phyloP scores from a whole-genome alignment of 2,113 vertebrate genomes.

The Plectropomus leopardus region DNA sequence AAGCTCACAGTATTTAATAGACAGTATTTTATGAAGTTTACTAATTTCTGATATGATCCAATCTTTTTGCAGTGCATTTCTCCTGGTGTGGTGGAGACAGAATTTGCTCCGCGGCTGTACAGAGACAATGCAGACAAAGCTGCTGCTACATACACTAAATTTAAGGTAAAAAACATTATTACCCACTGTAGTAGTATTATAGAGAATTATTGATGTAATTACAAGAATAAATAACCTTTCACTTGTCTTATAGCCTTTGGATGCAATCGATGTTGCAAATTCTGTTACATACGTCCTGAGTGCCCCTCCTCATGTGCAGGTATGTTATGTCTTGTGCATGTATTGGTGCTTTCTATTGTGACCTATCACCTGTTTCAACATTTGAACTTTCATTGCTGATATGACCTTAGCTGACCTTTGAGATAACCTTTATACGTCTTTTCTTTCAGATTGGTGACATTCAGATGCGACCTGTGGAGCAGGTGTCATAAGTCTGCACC shows the following conservation, averaged over 20 bases:
- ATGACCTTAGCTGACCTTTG: not conserved
- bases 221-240: too few species aligned
- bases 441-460: constrained; percentile 89
- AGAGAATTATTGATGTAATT: not conserved
- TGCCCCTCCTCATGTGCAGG: constrained; percentile 68
- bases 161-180: constrained; percentile 49
- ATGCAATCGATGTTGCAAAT: constrained; percentile 53
- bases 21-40: not conserved
- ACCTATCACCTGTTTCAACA: not conserved
- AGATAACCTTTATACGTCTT: constrained; percentile 20
- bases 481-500: constrained; percentile 50
- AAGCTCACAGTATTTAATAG: too few species aligned
- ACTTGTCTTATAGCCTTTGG: constrained; percentile 43
- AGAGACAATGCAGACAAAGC: constrained; percentile 27
- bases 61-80: constrained; percentile 56
- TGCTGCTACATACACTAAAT: not conserved
- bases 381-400: not conserved
- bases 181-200: not conserved
- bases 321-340: not conserved
- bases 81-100: constrained; percentile 64
- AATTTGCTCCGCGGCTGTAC: constrained; percentile 41
- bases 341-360: not conserved
- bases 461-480: constrained; percentile 89
- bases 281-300: constrained; percentile 50
- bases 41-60: not conserved